Percentiles rank a stretch among this genome's conserved stretches.
Evolutionary conservation across 2,888 invertebrate species (phyloP).

Genomic region (Drosophila prostipennis): DNA sequence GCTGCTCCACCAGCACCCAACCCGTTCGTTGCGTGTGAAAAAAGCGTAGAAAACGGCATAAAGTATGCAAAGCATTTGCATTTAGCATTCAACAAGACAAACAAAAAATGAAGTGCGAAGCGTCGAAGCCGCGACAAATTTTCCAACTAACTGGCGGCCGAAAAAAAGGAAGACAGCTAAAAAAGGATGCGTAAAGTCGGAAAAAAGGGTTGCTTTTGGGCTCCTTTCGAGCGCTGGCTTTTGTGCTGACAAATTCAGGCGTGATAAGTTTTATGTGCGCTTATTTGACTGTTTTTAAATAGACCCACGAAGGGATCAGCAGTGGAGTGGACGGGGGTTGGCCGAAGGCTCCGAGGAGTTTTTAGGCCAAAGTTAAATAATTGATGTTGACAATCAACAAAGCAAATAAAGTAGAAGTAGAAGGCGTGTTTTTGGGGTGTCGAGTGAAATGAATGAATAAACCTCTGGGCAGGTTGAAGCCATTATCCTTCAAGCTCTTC

Average conservation of each 20-base stretch:
- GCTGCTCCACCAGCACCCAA: neutral
- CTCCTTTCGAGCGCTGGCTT: conserved; percentile 54
- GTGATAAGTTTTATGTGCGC: conserved; percentile 81
- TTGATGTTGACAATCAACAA: conserved; percentile 82
- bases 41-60: conserved; percentile 76
- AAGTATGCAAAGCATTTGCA: conserved; percentile 83
- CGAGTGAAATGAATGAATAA: conserved; percentile 56
- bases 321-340: conserved; percentile 21
- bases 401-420: conserved; percentile 75
- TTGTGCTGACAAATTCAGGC: conserved; percentile 82
- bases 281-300: conserved; percentile 80
- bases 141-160: conserved; percentile 48
- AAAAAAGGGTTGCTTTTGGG: conserved; percentile 63
- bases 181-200: conserved; percentile 39
- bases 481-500: conserved; percentile 26
- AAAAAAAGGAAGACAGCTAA: conserved; percentile 13
- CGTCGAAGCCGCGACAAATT: conserved; percentile 69
- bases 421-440: conserved; percentile 37
- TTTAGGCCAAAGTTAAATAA: conserved; percentile 78
- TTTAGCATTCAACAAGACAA: conserved; percentile 81
- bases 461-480: conserved; percentile 43
- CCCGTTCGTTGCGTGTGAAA: conserved; percentile 57
- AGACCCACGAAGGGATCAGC: conserved; percentile 54
- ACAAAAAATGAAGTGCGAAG: conserved; percentile 78
- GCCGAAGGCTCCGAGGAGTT: conserved; percentile 36